Conservation (phyloP, 92 coral and sea anemone genomes). For the Nematostella vectensis region DNA sequence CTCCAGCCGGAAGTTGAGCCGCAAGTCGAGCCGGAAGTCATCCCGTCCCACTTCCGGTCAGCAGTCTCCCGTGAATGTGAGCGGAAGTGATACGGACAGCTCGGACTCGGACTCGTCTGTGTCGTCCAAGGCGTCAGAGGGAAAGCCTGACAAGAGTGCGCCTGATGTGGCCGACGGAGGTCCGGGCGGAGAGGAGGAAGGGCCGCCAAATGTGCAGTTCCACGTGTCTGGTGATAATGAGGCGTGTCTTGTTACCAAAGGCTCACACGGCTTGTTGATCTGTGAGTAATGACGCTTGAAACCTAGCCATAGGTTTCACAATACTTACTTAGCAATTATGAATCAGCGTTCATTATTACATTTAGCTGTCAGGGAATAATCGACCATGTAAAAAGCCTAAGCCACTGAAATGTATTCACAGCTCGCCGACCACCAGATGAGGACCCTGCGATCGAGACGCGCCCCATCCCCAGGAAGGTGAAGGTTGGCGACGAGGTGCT, state of each 20-base stretch:
- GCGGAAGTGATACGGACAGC: slow-evolving; percentile 45
- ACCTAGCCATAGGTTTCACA: no score
- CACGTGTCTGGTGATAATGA: slow-evolving; percentile 79
- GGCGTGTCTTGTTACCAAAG: slow-evolving; percentile 95
- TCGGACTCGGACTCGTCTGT: slow-evolving; percentile 32
- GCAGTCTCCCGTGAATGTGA: slow-evolving; percentile 22
- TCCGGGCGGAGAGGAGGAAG: slow-evolving; percentile 36
- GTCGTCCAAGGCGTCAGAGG: slow-evolving; percentile 41
- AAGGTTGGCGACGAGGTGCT: slow-evolving; percentile 86
- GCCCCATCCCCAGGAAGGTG: slow-evolving; percentile 57
- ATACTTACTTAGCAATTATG: no score
- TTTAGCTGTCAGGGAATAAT: no score
- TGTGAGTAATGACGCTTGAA: no score
- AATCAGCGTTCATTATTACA: no score
- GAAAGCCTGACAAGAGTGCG: slow-evolving; percentile 21
- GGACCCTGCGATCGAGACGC: slow-evolving; percentile 91
- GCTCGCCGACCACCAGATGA: slow-evolving; percentile 95
- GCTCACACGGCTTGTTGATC: slow-evolving; percentile 93
- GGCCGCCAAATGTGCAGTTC: slow-evolving; percentile 63
- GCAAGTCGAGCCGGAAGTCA: slow-evolving; percentile 29
- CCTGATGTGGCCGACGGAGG: slow-evolving; percentile 25
- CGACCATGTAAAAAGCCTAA: no score
- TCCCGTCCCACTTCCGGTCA: slow-evolving; percentile 41
- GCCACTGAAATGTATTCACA: no score
- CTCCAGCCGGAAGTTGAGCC: slow-evolving; percentile 33